Conservation (phyloP, 2,797 vertebrate species). For the Steatocranus sp. region DNA sequence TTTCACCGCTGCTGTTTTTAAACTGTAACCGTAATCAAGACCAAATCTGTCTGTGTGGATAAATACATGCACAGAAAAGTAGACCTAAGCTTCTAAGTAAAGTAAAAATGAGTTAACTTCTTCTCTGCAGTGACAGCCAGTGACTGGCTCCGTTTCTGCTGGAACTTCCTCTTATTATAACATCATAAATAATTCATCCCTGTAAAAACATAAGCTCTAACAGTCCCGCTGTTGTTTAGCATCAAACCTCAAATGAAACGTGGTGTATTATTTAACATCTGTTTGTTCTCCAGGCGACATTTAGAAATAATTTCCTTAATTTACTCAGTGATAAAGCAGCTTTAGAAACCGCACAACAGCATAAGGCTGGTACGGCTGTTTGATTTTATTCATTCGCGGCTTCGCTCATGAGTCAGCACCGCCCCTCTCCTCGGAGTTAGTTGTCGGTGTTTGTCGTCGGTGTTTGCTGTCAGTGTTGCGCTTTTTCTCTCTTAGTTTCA, state of each 20-base stretch:
- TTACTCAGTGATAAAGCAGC: neutral
- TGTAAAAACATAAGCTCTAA: conserved; percentile 1
- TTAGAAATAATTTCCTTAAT: conserved; percentile 7
- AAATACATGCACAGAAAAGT: neutral
- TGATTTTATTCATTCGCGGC: neutral
- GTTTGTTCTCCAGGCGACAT: neutral
- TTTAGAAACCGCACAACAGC: neutral
- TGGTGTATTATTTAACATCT: conserved; percentile 13
- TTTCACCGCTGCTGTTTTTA: neutral
- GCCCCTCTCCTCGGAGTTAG: conserved; percentile 18
- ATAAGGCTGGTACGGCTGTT: neutral
- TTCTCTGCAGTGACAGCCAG: neutral
- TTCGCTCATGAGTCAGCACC: conserved; percentile 55
- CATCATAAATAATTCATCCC: conserved; percentile 33
- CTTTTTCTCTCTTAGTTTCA: conserved; percentile 44
- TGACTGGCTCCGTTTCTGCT: neutral
- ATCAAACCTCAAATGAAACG: conserved; percentile 3
- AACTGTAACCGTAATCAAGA: neutral
- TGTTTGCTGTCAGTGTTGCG: conserved; percentile 41
- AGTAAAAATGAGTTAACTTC: neutral
- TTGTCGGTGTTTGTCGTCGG: conserved; percentile 26
- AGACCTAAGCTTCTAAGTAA: neutral
- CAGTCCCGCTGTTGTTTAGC: conserved; percentile 1
- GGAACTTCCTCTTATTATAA: neutral
- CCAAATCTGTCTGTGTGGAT: neutral